Evolutionary conservation across 2,797 vertebrate species (phyloP).

Genomic region (Sebastes dallii): DNA sequence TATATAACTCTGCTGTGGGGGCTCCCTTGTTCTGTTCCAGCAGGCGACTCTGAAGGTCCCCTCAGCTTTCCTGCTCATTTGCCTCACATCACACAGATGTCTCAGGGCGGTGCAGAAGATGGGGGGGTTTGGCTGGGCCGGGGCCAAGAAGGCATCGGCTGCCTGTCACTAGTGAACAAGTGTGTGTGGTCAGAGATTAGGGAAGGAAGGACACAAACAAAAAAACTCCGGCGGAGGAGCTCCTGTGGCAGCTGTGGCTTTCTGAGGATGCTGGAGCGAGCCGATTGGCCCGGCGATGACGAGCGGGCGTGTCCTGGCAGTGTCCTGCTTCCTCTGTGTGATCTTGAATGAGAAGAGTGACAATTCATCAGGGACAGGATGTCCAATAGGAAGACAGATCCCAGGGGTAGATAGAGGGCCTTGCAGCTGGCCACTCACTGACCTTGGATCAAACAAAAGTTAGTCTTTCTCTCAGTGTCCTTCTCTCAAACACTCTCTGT

Average conservation of each 20-base stretch:
- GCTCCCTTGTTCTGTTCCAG: conserved; percentile 64
- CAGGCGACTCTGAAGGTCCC: conserved; percentile 65
- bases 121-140: conserved; percentile 4
- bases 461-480: conserved; percentile 47
- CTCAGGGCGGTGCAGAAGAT: conserved; percentile 51
- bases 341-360: conserved; percentile 86
- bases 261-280: conserved; percentile 81
- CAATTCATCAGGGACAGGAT: conserved; percentile 88
- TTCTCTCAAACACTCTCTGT: conserved; percentile 51
- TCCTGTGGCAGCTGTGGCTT: conserved; percentile 79
- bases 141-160: conserved; percentile 62
- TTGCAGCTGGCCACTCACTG: conserved; percentile 72
- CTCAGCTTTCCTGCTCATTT: conserved; percentile 62
- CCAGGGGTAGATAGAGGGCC: conserved; percentile 62
- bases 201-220: conserved; percentile 73
- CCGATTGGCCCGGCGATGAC: conserved; percentile 77
- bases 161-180: conserved; percentile 75
- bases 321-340: conserved; percentile 82
- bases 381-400: conserved; percentile 86
- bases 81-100: conserved; percentile 68
- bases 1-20: conserved; percentile 70
- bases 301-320: conserved; percentile 72
- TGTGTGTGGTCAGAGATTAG: conserved; percentile 74
- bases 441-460: conserved; percentile 72
- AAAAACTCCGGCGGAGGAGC: conserved; percentile 75